Conservation (phyloP, 2,888 invertebrate species). For the Tachystola acroxantha region DNA sequence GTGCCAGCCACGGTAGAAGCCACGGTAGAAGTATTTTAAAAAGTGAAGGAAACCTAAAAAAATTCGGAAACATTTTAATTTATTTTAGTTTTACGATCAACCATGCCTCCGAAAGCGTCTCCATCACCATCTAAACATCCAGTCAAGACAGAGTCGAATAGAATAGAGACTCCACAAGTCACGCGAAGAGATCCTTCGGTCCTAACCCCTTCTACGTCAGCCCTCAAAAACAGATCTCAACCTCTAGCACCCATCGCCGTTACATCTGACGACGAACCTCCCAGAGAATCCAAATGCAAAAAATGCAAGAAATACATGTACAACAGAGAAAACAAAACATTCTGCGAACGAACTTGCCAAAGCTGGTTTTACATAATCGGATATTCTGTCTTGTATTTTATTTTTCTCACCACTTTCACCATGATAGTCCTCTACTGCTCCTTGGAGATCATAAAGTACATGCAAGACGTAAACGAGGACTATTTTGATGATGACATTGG, state of each 20-base stretch:
- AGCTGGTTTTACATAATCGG: constrained; percentile 44
- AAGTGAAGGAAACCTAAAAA: too few species aligned
- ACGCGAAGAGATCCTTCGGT: constrained; percentile 1
- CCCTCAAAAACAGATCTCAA: too few species aligned
- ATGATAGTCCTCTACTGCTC: constrained; percentile 42
- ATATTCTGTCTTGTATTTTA: constrained; percentile 49
- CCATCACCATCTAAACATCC: too few species aligned
- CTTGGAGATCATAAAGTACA: constrained; percentile 32
- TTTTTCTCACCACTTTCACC: constrained; percentile 48
- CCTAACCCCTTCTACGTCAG: too few species aligned
- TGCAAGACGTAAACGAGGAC: constrained; percentile 8
- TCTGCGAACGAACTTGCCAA: constrained; percentile 41
- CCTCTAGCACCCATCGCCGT: neutral
- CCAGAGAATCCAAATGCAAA: constrained; percentile 14
- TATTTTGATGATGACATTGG: constrained; percentile 49
- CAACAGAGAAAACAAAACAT: constrained; percentile 32
- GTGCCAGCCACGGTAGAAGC: too few species aligned
- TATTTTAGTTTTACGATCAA: too few species aligned
- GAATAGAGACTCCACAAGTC: constrained; percentile 9
- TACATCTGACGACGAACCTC: neutral
- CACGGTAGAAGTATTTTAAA: too few species aligned
- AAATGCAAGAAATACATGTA: constrained; percentile 32
- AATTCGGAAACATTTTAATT: too few species aligned
- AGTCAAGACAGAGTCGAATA: neutral
- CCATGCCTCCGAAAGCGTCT: too few species aligned